Conservation (phyloP, 1,140 invertebrate species). For the Nylanderia fulva region DNA sequence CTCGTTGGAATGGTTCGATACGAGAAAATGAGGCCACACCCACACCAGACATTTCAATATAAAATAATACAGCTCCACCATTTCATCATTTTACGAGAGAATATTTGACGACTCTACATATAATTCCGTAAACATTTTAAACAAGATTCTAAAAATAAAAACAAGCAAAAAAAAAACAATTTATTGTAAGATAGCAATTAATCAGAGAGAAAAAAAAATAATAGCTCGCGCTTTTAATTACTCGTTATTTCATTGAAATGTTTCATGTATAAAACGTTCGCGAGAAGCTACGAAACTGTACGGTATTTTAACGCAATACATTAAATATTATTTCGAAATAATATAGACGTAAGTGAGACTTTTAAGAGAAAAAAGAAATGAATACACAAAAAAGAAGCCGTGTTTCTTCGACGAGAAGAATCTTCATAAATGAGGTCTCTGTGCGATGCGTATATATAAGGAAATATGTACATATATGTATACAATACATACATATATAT, state of each 20-base stretch:
- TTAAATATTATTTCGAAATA: slow-evolving; percentile 45
- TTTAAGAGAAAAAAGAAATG: not conserved
- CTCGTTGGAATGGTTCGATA: slow-evolving; percentile 59
- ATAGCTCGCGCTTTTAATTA: not conserved
- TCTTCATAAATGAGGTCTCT: slow-evolving; percentile 32
- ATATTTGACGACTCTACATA: slow-evolving; percentile 11
- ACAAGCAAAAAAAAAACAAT: slow-evolving; percentile 31
- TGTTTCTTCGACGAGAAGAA: slow-evolving; percentile 22
- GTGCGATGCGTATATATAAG: not conserved
- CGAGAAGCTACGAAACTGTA: not conserved
- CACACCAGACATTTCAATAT: slow-evolving; percentile 29
- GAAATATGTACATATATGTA: no score
- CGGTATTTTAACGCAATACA: slow-evolving; percentile 4
- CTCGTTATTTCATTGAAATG: slow-evolving; percentile 7
- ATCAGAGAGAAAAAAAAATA: not conserved
- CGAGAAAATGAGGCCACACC: slow-evolving; percentile 61
- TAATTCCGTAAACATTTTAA: not conserved
- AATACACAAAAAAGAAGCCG: not conserved
- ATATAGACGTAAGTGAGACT: slow-evolving; percentile 28
- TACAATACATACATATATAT: no score
- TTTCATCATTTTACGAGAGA: slow-evolving; percentile 35
- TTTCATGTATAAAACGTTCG: not conserved
- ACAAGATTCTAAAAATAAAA: slow-evolving; percentile 16
- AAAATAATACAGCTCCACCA: slow-evolving; percentile 62
- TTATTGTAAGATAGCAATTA: slow-evolving; percentile 36